Conservation (phyloP, 2,888 invertebrate genomes). For the Acleris cristana region DNA sequence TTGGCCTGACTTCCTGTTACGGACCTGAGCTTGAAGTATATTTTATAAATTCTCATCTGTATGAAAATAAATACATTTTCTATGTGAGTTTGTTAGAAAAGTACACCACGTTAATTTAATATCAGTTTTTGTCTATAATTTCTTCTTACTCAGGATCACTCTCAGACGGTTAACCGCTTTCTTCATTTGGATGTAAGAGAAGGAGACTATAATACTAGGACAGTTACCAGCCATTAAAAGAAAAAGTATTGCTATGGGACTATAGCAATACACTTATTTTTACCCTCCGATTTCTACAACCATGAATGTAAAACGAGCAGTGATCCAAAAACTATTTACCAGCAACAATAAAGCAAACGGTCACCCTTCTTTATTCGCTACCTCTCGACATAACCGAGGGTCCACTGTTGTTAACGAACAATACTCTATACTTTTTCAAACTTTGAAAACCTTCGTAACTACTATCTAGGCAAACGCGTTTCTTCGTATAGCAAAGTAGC, state of each 20-base stretch:
- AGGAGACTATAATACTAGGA: too few species aligned
- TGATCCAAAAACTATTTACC: background rate
- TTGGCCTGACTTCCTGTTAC: conserved; percentile 28
- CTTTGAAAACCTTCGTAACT: too few species aligned
- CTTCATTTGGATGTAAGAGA: too few species aligned
- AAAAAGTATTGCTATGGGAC: too few species aligned
- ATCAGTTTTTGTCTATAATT: too few species aligned
- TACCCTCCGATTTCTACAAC: too few species aligned
- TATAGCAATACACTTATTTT: too few species aligned
- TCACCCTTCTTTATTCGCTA: conserved; percentile 18
- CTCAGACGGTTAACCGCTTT: too few species aligned
- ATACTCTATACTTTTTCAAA: background rate
- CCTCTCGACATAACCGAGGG: conserved; percentile 7
- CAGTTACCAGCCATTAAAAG: too few species aligned
- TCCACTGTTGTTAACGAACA: background rate
- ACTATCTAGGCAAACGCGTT: background rate
- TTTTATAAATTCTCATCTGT: background rate
- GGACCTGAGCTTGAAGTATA: conserved; percentile 2
- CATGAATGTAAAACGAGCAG: background rate
- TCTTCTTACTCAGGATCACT: too few species aligned
- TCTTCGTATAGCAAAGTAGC: too few species aligned
- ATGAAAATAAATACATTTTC: background rate
- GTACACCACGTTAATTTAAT: too few species aligned
- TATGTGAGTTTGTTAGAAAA: background rate
- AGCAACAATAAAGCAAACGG: conserved; percentile 9